Evolutionary conservation across 2,113 vertebrate species (phyloP).

Genomic region (Dipodomys stephensi): DNA sequence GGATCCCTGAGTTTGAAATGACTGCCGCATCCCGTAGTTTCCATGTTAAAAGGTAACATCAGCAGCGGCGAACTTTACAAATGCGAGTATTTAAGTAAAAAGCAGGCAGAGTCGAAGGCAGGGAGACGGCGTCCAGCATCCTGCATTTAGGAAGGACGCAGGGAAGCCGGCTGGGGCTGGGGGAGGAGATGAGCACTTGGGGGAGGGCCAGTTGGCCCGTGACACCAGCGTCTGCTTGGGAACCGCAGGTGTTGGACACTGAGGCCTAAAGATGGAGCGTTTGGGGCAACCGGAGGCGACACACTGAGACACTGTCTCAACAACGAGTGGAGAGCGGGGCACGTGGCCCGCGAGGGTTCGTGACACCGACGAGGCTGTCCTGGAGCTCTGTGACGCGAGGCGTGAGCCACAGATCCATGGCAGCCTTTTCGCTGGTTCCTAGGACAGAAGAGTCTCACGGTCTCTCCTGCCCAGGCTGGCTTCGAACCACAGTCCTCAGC

Average conservation of each 20-base stretch:
- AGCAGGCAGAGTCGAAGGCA: neutral
- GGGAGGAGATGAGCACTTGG: neutral
- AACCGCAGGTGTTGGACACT: neutral
- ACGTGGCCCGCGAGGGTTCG: neutral
- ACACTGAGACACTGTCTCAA: neutral
- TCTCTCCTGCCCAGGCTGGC: too few relatives aligned
- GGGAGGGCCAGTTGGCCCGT: neutral
- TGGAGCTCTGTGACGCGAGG: too few relatives aligned
- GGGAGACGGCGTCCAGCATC: neutral
- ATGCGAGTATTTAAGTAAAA: conserved; percentile 5
- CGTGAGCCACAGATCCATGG: too few relatives aligned
- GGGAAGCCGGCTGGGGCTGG: neutral
- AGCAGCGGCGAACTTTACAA: neutral
- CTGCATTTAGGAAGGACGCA: neutral
- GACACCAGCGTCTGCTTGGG: neutral
- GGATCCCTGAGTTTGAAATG: conserved; percentile 3
- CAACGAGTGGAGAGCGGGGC: too few relatives aligned
- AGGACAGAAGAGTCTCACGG: too few relatives aligned
- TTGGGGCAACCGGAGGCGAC: neutral
- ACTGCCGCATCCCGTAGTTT: neutral
- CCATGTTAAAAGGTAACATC: neutral
- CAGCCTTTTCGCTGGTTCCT: too few relatives aligned
- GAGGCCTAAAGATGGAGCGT: neutral
- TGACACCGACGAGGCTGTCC: neutral
- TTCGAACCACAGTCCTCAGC: too few relatives aligned